Base-by-base conservation (phyloP, 30 jellyfish, hydroid and myxozoan species). In the Cassiopea andromeda region DNA sequence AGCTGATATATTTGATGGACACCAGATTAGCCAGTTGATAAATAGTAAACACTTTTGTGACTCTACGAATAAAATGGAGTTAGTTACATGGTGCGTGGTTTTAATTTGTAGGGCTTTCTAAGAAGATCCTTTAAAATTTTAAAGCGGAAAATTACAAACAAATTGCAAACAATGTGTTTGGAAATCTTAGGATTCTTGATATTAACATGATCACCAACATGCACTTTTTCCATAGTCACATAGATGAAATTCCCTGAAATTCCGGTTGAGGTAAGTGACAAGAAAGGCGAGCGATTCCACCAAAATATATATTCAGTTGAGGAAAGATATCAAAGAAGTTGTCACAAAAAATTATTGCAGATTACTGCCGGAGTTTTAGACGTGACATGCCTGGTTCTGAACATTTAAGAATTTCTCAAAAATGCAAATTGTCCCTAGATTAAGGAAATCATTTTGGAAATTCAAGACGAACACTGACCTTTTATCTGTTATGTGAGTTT, bases 291-390 rank as follows among this genome's bases (percentile, higher is more conserved):
- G 47, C 44, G 77, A 17, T 68, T 68, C 59, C 92, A 69, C 81
- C 82, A 81, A 18, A 59, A 81, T 58, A 79, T 79, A 19, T 54
- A 64, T n/a, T 2, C 46, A 61, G 58, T 81, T 88, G 59, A 81
- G 90, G 46, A 58, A 19, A 46, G 90, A 84, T 57, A 81, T 46
- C 90, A 64, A 54, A 88, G 90, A 81, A 58, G 90, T 15, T 81
- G 82, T 88, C 88, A 81, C 64, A 61, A 64, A 38, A 46, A 17
- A 81, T 81, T 82, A 49, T 61, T 46, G 90, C 81, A 19, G 50
- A 72, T 72, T 72, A 68, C 50, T 72, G 81, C 81, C 9, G 81
- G 81, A 72, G 60, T 72, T 49, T 72, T 2, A 72, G 38, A 49
- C 46, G 81, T 10, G 81, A 72, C 81, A 9, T 50, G 64, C 81